A percentile compares a stretch with the other conserved stretches of the same genome.
Conservation (phyloP, 37 sponge, comb jelly and placozoan genomes). For the Tethya wilhelma region DNA sequence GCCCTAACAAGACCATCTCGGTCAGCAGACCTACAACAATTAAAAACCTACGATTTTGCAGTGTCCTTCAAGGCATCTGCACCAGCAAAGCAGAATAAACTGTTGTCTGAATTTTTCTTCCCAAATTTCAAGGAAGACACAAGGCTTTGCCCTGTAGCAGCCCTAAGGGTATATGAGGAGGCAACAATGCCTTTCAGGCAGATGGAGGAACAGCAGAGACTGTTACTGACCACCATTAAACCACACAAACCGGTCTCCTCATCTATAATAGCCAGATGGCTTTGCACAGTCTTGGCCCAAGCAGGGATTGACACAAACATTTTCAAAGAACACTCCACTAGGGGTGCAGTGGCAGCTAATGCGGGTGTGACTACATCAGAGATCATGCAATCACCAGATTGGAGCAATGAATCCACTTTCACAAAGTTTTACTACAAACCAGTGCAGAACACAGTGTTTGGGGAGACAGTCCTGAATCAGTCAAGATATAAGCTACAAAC, state of each 20-base stretch:
- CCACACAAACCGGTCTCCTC: constrained; percentile 30
- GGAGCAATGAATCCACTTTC: no score
- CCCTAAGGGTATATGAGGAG: constrained; percentile 28
- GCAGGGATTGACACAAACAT: constrained; percentile 9
- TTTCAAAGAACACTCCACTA: constrained; percentile 22
- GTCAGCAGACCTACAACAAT: constrained; percentile 1
- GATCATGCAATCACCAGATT: no score
- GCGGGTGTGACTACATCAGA: no score
- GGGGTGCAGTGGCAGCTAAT: no score
- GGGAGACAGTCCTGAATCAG: no score
- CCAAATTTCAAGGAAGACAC: constrained; percentile 9
- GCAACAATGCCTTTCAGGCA: not conserved
- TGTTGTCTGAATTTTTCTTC: constrained; percentile 35
- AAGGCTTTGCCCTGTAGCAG: constrained; percentile 16
- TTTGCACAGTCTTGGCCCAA: not conserved
- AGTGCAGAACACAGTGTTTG: no score
- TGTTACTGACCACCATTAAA: constrained; percentile 7
- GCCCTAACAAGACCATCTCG: constrained; percentile 24
- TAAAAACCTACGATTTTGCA: constrained; percentile 10
- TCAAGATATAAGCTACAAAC: no score
- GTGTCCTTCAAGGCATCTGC: not conserved
- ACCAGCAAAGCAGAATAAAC: constrained; percentile 10
- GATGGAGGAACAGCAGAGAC: not conserved
- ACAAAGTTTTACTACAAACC: no score
- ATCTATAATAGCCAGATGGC: constrained; percentile 32